These are phyloP conservation scores for Vollenhovia emeryi DNA, from an alignment of 1,140 invertebrate species.

Conservation along the genomic window DNA sequence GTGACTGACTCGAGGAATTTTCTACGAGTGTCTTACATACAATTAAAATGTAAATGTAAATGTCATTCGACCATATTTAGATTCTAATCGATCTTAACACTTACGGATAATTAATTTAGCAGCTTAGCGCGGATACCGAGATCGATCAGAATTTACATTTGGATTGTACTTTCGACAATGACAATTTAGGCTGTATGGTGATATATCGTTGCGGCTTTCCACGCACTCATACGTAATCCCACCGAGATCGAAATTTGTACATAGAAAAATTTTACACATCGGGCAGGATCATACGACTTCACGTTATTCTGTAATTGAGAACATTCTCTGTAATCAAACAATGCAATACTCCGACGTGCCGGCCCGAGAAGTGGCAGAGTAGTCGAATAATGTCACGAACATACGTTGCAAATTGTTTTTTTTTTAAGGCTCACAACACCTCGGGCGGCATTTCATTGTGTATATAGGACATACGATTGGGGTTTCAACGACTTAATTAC, in stretches of 20 bases:
- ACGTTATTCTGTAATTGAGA: constrained; percentile 22
- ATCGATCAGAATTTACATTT: constrained; percentile 31
- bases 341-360: constrained; percentile 34
- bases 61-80: not conserved
- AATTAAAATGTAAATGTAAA: constrained; percentile 20
- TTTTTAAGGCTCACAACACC: not conserved
- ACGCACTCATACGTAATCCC: not conserved
- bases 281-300: not conserved
- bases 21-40: constrained; percentile 20
- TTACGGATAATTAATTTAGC: not conserved
- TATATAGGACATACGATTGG: constrained; percentile 7
- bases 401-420: not conserved
- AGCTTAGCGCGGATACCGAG: not conserved
- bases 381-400: not conserved
- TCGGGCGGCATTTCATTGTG: constrained; percentile 8
- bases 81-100: constrained; percentile 17
- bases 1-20: constrained; percentile 17
- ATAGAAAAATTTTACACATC: constrained; percentile 45
- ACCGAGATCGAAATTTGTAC: constrained; percentile 38
- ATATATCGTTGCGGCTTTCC: not conserved
- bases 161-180: not conserved
- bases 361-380: not conserved
- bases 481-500: not conserved
- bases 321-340: constrained; percentile 30
- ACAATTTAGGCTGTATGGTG: constrained; percentile 25